Evolutionary conservation across 2,888 invertebrate species (phyloP), one percentile per base, ranked within the genome.

Genomic region (Blera fallax): DNA sequence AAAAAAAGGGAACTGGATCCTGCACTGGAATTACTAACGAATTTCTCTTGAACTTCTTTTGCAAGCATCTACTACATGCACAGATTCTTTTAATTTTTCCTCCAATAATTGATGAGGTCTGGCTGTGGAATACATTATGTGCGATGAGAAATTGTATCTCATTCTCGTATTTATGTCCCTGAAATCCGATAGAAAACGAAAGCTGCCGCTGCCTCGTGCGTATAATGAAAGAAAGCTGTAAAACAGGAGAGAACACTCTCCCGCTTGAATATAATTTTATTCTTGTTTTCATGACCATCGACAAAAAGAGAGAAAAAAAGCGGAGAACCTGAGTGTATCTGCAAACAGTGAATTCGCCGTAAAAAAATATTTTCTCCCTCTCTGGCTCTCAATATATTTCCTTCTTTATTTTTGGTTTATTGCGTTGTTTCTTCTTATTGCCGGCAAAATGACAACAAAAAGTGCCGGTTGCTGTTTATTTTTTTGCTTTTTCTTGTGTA

Each of bases 391-490:
- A 18, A 21, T 34, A n/a, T 43, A 32, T 40, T 5, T 62, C 27
- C 64, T 56, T 78, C 8, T 45, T 32, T 60, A n/a, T 50, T 65
- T 7, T 10, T 16, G n/a, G n/a, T n/a, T n/a, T n/a, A n/a, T n/a
- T n/a, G 45, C 62, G 65, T 14, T 72, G 56, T 18, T 52, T 67
- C 48, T 43, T 56, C 29, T 40, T 14, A 11, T 40, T 34, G 54
- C 76, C 81, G 78, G 74, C 81, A 80, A 80, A 82, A 77, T 82
- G 82, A 82, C 80, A 87, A 87, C 82, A 87, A 87, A 81, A 87
- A 87, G 70, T 85, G 82, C 87, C 87, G 87, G 87, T 78, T 79
- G 70, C 48, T 27, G 70, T 74, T 81, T 60, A 69, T 69, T 87
- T 85, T 70, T 64, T n/a, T n/a, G n/a, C n/a, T 78, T 70, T 85